Evolutionary conservation across 2,888 invertebrate genomes (phyloP), one percentile per base, ranked within the genome.

Genomic region (Byasa hedistus): DNA sequence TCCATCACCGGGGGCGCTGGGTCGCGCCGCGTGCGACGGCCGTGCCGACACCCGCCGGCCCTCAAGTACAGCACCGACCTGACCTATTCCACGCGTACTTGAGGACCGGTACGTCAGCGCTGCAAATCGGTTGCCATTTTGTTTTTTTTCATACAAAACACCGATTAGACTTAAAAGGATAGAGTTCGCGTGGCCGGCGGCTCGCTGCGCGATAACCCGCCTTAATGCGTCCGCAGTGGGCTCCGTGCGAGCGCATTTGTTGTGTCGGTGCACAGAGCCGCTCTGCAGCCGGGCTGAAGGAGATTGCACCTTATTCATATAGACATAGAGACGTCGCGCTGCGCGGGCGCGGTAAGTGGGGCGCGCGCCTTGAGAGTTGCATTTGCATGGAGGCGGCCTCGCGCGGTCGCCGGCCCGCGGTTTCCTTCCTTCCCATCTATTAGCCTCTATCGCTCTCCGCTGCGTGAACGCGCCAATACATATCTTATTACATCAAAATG

Each of bases 341-440:
- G 70, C 63, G 72, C 71, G 52, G 44, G 63, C 68, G 69, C 64
- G 71, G 85, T 85, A 90, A 84, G 82, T 91, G 86, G 90, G 91
- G 82, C 90, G 83, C 78, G 77, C 77, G 79, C 91, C 90, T 91
- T 90, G 91, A 87, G 86, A 79, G 78, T 76, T 74, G 82, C 83
- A 89, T 91, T 91, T 86, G 83, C 90, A 89, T 90, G 83, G 76
- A 64, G 32, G 65, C 79, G 89, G 75, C 91, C 91, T 89, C 90
- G 89, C 75, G 70, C 81, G 91, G 90, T 84, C 90, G 82, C 72
- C 84, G 89, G 61, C 63, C 63, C 24, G 75, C 76, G 82, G 86
- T 87, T 87, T 87, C 87, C 87, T 88, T 88, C 87, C 87, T 86
- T 83, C 77, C 85, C 78, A 80, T 75, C 74, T 71, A 36, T 57